Evolutionary conservation across 2,888 invertebrate genomes (phyloP).

Genomic region (Conus canariensis): DNA sequence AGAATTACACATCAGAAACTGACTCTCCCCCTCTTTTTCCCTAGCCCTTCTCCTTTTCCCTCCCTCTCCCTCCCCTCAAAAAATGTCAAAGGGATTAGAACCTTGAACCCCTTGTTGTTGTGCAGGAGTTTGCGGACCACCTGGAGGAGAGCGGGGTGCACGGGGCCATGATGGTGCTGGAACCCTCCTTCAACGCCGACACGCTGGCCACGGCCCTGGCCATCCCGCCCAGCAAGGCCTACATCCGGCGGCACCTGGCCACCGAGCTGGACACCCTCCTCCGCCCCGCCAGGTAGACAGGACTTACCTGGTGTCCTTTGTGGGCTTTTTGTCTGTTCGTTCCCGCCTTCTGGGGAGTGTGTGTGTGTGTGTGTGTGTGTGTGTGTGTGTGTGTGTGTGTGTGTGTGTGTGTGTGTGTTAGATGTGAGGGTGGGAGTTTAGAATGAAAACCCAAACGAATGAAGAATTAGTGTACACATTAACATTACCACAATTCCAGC

Average conservation of each 20-base stretch:
- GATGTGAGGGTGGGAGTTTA: not conserved
- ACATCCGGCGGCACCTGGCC: conserved; percentile 93
- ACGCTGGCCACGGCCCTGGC: conserved; percentile 92
- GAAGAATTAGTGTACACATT: too few species aligned
- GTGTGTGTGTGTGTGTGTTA: not conserved
- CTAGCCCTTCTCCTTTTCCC: too few species aligned
- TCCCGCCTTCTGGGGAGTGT: not conserved
- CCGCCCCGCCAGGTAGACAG: conserved; percentile 91
- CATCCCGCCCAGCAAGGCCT: conserved; percentile 94
- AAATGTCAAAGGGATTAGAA: too few species aligned
- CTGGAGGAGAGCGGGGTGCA: conserved; percentile 95
- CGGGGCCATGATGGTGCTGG: conserved; percentile 94
- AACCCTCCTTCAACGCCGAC: conserved; percentile 95
- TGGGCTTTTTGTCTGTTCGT: too few species aligned
- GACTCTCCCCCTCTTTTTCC: too few species aligned
- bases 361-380: conserved; percentile 13
- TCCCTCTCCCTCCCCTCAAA: too few species aligned
- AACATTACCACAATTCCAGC: too few species aligned
- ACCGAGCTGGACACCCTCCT: conserved; percentile 94
- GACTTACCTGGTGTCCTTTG: too few species aligned
- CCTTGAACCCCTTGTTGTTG: too few species aligned
- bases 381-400: not conserved
- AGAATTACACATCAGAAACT: too few species aligned
- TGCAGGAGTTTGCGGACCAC: conserved; percentile 91
- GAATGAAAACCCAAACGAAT: not conserved